A percentile compares a stretch with the other conserved stretches of the same genome.
Evolutionary conservation across 2,113 vertebrate genomes (phyloP).

Genomic region (Delphinapterus leucas): DNA sequence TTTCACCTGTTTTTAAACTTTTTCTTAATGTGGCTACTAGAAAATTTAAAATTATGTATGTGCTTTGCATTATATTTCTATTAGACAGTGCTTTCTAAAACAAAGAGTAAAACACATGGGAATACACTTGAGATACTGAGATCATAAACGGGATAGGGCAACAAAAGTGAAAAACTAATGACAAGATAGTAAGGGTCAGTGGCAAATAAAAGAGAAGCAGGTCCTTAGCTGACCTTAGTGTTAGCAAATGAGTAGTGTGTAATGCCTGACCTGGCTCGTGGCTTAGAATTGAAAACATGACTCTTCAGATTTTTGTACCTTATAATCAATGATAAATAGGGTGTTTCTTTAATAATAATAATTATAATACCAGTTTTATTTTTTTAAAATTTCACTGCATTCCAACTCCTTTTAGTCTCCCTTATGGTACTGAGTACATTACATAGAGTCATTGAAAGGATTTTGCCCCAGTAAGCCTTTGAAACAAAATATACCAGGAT

Average conservation of each 20-base stretch:
- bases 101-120: background rate
- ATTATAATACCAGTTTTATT: background rate
- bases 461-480: slow-evolving; percentile 13
- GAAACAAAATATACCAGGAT: background rate
- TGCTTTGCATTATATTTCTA: background rate
- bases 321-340: background rate
- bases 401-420: background rate
- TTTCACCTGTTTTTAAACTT: background rate
- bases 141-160: background rate
- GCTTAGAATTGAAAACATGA: background rate
- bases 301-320: background rate
- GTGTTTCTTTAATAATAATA: background rate
- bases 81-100: background rate
- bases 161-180: background rate
- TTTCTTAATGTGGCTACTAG: background rate
- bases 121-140: background rate
- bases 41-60: background rate
- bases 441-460: background rate
- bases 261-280: background rate
- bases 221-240: background rate
- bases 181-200: background rate
- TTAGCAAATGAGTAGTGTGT: background rate
- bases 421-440: background rate
- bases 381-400: background rate
- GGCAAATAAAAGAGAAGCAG: background rate